Evolutionary conservation across 53 echinoderm and acorn worm species (phyloP), one percentile per base, ranked within the genome.

Genomic region (Patiria pectinifera): DNA sequence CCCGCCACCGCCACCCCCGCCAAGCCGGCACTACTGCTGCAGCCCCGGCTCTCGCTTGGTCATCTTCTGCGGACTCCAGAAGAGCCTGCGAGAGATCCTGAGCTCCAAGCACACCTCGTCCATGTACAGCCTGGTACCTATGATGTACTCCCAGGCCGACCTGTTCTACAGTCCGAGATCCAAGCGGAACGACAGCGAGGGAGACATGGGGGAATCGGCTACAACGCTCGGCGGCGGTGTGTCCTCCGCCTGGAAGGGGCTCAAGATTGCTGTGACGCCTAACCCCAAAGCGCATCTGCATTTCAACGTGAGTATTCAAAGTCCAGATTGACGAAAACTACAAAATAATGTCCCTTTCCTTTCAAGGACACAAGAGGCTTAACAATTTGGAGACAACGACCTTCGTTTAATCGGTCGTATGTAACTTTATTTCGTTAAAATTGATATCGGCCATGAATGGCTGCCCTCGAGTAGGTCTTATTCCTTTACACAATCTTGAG

Each of bases 131-230:
- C 76, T 87, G 43, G 76, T 76, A 4, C 87, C 87, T 4, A 87
- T 87, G 87, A 87, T 87, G 87, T 87, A 87, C 35, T 87, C 87
- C 13, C 87, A 87, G 78, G 76, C 23, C 22, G 87, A 87, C 24
- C 53, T 87, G 78, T 87, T 87, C 62, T 87, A 76, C 61, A 87
- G 87, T 78, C 78, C 87, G 24, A 76, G 87, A 10, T 77, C 77
- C 15, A 86, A 49, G 87, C 77, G 77, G 19, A 48, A 71, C 76
- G 76, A 78, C 16, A 59, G 76, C 45, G 77, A 35, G 10, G 45
- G 63, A 1, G 62, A 45, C n/a, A 22, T 5, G 47, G 82, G 59
- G 3, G 5, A 4, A 46, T 78, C 47, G 45, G 45, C 45, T 45
- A 11, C 47, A 1, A 45, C 43, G 79, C 45, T 11, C 14, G 70